These are phyloP conservation scores for Enoplosus armatus DNA, from an alignment of 2,797 vertebrate genomes.

Conservation along the genomic window DNA sequence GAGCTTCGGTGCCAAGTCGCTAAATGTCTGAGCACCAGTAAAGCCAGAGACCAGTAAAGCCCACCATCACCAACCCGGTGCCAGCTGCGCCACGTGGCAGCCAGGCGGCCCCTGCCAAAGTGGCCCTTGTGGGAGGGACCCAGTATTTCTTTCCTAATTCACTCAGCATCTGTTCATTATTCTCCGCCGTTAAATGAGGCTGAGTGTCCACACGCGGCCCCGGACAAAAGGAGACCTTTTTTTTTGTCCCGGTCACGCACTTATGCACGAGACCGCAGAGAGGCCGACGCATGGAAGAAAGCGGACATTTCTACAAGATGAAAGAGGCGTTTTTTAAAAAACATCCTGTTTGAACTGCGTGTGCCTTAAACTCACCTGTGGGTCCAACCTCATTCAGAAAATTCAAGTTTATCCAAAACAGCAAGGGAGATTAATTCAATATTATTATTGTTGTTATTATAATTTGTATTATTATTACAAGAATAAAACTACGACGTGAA, in stretches of 20 bases:
- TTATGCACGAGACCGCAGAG: constrained; percentile 37
- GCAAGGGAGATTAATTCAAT: neutral
- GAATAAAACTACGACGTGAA: neutral
- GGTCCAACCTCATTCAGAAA: neutral
- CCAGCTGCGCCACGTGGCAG: constrained; percentile 87
- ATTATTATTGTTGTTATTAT: neutral
- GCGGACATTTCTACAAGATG: constrained; percentile 14
- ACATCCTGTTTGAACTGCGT: neutral
- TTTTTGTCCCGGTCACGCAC: constrained; percentile 50
- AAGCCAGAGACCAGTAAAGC: constrained; percentile 73
- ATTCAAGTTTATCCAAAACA: neutral
- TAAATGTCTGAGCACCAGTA: constrained; percentile 88
- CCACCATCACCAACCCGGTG: constrained; percentile 77
- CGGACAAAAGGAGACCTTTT: constrained; percentile 47
- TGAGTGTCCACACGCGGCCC: constrained; percentile 65
- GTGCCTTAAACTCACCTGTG: constrained; percentile 37
- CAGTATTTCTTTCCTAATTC: constrained; percentile 92
- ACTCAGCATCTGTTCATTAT: constrained; percentile 95
- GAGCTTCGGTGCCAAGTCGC: constrained; percentile 82
- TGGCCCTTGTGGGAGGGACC: constrained; percentile 90
- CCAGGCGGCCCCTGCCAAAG: constrained; percentile 86
- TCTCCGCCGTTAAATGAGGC: constrained; percentile 85
- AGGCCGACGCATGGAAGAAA: constrained; percentile 8
- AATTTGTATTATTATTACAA: constrained; percentile 15
- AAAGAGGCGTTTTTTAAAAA: constrained; percentile 10